Evolutionary conservation across 2,113 vertebrate genomes (phyloP).

Genomic region (Panthera tigris): DNA sequence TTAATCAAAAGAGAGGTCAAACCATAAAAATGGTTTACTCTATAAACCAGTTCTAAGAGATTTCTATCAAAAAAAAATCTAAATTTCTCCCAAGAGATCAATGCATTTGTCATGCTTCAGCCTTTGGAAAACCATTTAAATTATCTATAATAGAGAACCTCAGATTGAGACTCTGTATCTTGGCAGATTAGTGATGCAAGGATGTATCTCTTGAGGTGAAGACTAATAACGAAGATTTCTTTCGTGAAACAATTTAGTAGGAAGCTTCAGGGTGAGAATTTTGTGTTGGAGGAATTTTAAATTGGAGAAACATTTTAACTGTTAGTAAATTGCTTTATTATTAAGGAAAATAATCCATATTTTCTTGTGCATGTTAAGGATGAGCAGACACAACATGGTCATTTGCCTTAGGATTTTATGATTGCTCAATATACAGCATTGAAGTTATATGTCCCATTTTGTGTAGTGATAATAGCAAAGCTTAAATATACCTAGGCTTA

Average conservation of each 20-base stretch:
- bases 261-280: background rate
- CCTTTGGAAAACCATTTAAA: background rate
- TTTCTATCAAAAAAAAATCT: background rate
- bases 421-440: background rate
- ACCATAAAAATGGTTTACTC: background rate
- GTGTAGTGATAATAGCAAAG: background rate
- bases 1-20: background rate
- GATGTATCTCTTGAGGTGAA: background rate
- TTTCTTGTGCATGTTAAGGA: background rate
- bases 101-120: background rate
- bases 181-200: background rate
- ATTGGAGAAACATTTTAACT: background rate
- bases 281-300: background rate
- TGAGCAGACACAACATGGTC: background rate
- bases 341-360: background rate
- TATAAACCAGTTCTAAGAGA: background rate
- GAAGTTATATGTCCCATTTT: background rate
- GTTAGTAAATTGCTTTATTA: background rate
- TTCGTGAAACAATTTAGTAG: background rate
- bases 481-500: background rate
- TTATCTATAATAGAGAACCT: background rate
- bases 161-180: background rate
- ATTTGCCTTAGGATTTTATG: background rate
- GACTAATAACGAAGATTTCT: background rate
- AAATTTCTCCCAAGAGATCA: background rate